Conservation (phyloP, 2,113 vertebrate species). For the Hemichromis elongatus region DNA sequence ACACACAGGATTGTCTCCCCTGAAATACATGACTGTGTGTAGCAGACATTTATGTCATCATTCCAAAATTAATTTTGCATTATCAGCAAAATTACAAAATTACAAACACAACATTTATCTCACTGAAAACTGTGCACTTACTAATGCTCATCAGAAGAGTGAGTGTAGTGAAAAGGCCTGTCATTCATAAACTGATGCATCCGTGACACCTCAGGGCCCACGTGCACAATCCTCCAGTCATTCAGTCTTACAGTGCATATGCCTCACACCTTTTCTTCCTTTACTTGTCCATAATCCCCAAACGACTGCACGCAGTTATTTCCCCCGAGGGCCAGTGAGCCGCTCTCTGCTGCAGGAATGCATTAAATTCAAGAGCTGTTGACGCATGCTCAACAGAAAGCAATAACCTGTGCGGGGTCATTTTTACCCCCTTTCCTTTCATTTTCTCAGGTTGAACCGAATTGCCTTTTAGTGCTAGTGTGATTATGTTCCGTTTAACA, state of each 20-base stretch:
- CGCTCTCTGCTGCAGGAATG: slow-evolving; percentile 35
- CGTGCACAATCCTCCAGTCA: background rate
- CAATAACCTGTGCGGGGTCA: slow-evolving; percentile 65
- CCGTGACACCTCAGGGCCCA: background rate
- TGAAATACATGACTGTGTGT: too few species aligned
- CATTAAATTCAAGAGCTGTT: slow-evolving; percentile 75
- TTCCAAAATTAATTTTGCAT: background rate
- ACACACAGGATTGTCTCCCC: too few species aligned
- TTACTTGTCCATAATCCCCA: slow-evolving; percentile 57
- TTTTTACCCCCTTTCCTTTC: slow-evolving; percentile 41
- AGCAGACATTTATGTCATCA: background rate
- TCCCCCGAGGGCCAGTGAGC: slow-evolving; percentile 59
- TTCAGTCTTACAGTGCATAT: slow-evolving; percentile 9
- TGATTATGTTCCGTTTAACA: slow-evolving; percentile 66
- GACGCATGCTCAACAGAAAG: slow-evolving; percentile 68
- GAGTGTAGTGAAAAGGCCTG: background rate
- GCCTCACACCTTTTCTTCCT: slow-evolving; percentile 40
- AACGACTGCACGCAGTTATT: slow-evolving; percentile 59
- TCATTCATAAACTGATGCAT: background rate
- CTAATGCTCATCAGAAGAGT: background rate
- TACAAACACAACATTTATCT: background rate
- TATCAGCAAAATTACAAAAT: background rate
- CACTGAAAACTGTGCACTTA: background rate
- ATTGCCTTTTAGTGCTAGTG: slow-evolving; percentile 56
- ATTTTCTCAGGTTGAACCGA: slow-evolving; percentile 59